phyloP scores from a whole-genome alignment of 2,113 vertebrate species.

The Campylorhamphus procurvoides region DNA sequence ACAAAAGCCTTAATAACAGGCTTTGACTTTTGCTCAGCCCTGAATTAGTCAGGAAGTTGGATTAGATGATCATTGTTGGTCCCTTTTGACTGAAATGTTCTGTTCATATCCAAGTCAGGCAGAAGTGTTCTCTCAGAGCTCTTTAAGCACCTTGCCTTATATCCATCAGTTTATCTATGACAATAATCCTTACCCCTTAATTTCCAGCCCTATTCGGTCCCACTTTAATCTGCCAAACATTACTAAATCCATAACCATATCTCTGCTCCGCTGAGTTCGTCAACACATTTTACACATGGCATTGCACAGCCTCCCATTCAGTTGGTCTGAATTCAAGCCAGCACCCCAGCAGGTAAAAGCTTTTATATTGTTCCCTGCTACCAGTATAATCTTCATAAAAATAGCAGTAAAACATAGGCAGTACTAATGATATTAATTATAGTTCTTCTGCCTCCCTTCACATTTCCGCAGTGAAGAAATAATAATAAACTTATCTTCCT shows the following conservation, averaged over 20 bases:
- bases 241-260: background rate
- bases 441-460: background rate
- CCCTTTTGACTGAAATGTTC: background rate
- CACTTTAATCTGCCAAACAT: background rate
- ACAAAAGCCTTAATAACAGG: background rate
- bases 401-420: constrained; percentile 1
- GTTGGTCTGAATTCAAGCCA: background rate
- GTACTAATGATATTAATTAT: constrained; percentile 10
- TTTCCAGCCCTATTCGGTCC: background rate
- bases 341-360: background rate
- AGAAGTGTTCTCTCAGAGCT: background rate
- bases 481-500: background rate
- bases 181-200: background rate
- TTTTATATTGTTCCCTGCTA: background rate
- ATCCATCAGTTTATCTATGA: background rate
- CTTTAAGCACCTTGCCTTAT: background rate
- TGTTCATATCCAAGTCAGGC: background rate
- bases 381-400: background rate
- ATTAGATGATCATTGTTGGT: background rate
- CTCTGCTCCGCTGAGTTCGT: background rate
- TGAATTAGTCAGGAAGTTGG: background rate
- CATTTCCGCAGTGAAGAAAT: background rate
- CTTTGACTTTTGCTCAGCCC: background rate
- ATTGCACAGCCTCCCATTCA: background rate
- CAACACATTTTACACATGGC: background rate